Evolutionary conservation across 1,140 invertebrate genomes (phyloP), one percentile per base, ranked within the genome.

Genomic region (Phymorhynchus buccinoides): DNA sequence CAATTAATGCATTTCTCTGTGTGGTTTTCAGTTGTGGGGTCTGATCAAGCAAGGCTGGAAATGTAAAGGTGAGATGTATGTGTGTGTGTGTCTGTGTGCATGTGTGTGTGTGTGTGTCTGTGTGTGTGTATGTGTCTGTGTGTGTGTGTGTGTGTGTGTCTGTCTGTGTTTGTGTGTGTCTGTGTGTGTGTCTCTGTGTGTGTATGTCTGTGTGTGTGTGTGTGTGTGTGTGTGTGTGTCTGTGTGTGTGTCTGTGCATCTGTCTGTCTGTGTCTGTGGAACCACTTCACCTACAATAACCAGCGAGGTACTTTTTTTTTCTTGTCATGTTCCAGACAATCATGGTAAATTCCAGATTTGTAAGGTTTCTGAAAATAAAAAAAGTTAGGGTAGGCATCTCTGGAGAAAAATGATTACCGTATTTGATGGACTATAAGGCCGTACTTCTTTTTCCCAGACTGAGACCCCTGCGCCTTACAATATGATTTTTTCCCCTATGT

Each of bases 21-120:
- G 68, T 27, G 80, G 32, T 75, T 93, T 92, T 84, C 87, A 95
- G 95, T 90, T 95, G 39, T 95, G 95, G 95, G 95, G 95, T 52
- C 87, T 95, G 9, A 95, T 95, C 73, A 94, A 95, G 86, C 95
- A 95, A 93, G 95, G 95, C 30, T 95, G 93, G 91, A 95, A 95
- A 91, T 95, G 95, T 90, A 94, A 94, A 93, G 94, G 94, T 93
- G 89, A 89, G 88, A 75, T 32, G 3, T 71, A 32, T 71, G 68
- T 71, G 68, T 71, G 68, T 35, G 68, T 71, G n/a, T 32, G 68
- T 71, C 30, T 71, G 68, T 71, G 68, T 71, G 30, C 35, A 32
- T 71, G 30, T 71, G 68, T 35, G 68, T 71, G 30, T 71, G 68
- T 71, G 66, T 4, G 30, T 35, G 66, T 71, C n/a, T 71, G 66